These are phyloP conservation scores for Venustaconcha ellipsiformis DNA, from an alignment of 1,140 invertebrate genomes.

Conservation along the genomic window DNA sequence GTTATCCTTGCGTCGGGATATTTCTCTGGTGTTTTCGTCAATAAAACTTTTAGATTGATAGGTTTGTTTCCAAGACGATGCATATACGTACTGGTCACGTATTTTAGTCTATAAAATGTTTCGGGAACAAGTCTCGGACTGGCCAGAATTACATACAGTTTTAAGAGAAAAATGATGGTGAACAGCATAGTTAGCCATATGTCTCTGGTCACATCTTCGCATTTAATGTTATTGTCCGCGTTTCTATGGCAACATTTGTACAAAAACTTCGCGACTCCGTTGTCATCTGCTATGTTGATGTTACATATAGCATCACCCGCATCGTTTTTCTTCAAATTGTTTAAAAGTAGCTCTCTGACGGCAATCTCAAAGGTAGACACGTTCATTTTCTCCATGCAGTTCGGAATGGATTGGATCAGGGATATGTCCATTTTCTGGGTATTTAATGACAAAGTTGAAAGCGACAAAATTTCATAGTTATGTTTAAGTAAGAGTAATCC, in stretches of 20 bases:
- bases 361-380: not conserved
- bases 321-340: not conserved
- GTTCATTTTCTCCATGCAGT: not conserved
- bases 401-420: not conserved
- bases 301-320: conserved; percentile 6
- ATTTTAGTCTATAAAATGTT: conserved; percentile 9
- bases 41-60: not conserved
- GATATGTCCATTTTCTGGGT: not conserved
- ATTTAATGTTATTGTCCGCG: not conserved
- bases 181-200: not conserved
- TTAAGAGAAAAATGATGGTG: conserved; percentile 3
- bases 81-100: not conserved
- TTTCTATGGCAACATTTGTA: not conserved
- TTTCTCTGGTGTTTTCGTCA: conserved; percentile 5
- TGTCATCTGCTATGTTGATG: not conserved
- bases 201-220: not conserved
- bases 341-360: no score
- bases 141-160: conserved; percentile 7
- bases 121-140: conserved; percentile 20
- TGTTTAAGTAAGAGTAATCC: no score
- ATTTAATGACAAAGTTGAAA: no score
- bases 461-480: no score
- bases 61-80: not conserved
- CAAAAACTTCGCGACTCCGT: not conserved
- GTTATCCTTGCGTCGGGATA: conserved; percentile 6